phyloP scores from a whole-genome alignment of 2,797 vertebrate genomes.

The Acipenser ruthenus region DNA sequence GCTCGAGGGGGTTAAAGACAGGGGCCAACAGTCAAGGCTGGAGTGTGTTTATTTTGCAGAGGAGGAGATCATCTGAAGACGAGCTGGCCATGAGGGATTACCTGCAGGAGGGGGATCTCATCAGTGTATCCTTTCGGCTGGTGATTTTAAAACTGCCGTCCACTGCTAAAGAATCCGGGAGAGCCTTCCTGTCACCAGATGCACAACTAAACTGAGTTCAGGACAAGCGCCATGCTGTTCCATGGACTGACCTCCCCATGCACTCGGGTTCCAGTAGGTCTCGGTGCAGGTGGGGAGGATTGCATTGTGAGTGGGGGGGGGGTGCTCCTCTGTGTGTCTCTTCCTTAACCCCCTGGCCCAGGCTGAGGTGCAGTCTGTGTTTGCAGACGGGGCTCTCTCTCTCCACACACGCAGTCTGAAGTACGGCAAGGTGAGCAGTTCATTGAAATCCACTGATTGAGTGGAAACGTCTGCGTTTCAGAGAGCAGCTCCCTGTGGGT shows the following conservation, averaged over 20 bases:
- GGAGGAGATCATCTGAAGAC: conserved; percentile 86
- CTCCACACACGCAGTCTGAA: conserved; percentile 94
- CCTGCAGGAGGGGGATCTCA: conserved; percentile 90
- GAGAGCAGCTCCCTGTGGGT: no score
- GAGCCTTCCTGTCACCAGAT: no score
- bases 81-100: conserved; percentile 94
- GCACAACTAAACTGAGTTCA: no score
- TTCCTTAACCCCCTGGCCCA: conserved; percentile 57
- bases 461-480: no score
- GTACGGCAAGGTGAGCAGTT: conserved; percentile 79
- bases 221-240: no score
- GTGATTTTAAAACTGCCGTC: no score
- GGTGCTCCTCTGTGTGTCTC: neutral
- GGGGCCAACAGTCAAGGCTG: no score
- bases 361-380: conserved; percentile 95
- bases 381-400: conserved; percentile 83
- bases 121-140: conserved; percentile 74
- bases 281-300: neutral
- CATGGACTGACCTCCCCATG: no score
- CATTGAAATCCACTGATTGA: neutral
- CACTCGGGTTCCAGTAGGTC: neutral
- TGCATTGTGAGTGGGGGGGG: neutral
- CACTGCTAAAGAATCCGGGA: no score
- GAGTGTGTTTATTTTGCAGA: conserved; percentile 52
- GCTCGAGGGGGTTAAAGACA: no score